Evolutionary conservation across 1,140 invertebrate species (phyloP).

Genomic region (Protaetia brevitarsis): DNA sequence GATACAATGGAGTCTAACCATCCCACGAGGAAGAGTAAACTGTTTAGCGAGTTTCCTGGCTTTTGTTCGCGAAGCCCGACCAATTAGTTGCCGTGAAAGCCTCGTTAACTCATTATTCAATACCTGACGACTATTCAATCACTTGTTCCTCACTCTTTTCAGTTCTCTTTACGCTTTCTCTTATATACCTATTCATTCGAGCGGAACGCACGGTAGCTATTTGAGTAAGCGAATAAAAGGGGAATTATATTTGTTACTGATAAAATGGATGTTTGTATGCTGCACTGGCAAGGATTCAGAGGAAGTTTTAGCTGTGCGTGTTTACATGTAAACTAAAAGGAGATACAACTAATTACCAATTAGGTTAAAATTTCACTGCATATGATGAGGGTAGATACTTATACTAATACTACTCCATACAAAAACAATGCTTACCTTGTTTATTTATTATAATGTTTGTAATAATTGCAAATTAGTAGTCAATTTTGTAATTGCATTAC

Average conservation of each 20-base stretch:
- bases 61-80: slow-evolving; percentile 35
- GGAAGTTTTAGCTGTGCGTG: no score
- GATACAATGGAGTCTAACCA: slow-evolving; percentile 21
- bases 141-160: slow-evolving; percentile 32
- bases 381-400: no score
- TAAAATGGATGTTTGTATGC: background rate
- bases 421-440: no score
- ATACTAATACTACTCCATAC: no score
- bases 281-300: no score
- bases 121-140: slow-evolving; percentile 38
- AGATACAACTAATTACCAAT: no score
- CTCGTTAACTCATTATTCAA: slow-evolving; percentile 38
- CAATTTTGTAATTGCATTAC: no score
- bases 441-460: no score
- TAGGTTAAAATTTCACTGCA: no score
- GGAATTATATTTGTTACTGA: slow-evolving; percentile 12
- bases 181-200: slow-evolving; percentile 13
- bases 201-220: background rate
- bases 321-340: no score
- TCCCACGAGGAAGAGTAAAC: slow-evolving; percentile 30
- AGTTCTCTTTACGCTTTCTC: slow-evolving; percentile 27
- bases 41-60: slow-evolving; percentile 36
- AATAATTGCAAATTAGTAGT: no score
- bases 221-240: background rate
- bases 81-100: slow-evolving; percentile 37